Base-by-base conservation (phyloP, 2,797 vertebrate species). In the Catostomus latipinnis region DNA sequence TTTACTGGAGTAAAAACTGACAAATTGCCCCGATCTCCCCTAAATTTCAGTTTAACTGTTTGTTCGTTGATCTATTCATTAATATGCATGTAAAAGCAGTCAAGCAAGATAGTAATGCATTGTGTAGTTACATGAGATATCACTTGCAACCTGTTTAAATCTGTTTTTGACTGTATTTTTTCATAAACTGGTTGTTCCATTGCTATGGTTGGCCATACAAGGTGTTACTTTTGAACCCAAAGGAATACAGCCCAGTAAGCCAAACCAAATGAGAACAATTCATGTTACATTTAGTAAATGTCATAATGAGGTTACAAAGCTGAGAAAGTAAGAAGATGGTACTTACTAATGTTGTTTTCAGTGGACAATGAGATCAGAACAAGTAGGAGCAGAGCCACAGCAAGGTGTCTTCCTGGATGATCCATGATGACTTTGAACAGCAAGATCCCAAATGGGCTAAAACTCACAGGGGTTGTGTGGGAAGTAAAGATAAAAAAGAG, bases 321-420 rank as follows among this genome's bases (percentile, higher is more conserved):
- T 63, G 10, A 65, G 54, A 68, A 61, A 22, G 22, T 22, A 22
- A 6, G 2, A 61, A 76, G 34, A 14, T 16, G 52, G 60, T 54
- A 86, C 86, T 88, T 85, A 91, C 94, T 91, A 83, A 92, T 90
- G 7, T 83, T 75, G 87, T 91, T 93, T 75, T 79, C 88, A 74
- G 77, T 85, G 83, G 90, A 85, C 72, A 87, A 69, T 6, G 87
- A 82, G 83, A 84, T 83, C 82, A 91, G 85, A 6, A 83, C 86
- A 58, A 94, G 76, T 13, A 93, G 81, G 60, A 95, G 84, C 46
- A 93, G 85, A 49, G 82, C 82, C 43, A 82, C 60, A 46, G 78
- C 43, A 65, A 92, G 74, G 73, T 88, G 83, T 89, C 83, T 86
- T 74, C 87, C 85, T 72, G 75, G 84, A 83, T 9, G 85, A 80